A percentile compares a stretch with the other conserved stretches of the same genome.
Evolutionary conservation across 2,113 vertebrate species (phyloP).

Genomic region (Reinhardtius hippoglossoides): DNA sequence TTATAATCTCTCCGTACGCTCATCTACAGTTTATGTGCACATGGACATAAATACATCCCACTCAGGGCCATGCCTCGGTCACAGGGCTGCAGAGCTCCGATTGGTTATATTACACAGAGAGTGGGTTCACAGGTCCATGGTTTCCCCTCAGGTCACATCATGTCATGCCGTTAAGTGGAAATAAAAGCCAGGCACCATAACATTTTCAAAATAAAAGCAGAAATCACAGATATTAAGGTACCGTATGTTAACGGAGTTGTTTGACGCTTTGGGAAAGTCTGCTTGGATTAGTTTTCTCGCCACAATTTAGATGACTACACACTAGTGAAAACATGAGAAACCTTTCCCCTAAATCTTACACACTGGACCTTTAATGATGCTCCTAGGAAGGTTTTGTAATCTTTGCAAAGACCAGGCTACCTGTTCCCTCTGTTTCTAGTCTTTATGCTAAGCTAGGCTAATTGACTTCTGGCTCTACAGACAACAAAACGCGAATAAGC

Average conservation of each 20-base stretch:
- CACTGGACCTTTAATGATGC: too few relatives aligned
- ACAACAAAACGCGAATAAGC: neutral
- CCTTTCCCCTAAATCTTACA: too few relatives aligned
- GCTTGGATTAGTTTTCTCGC: too few relatives aligned
- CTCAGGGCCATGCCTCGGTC: conserved; percentile 25
- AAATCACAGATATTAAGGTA: conserved; percentile 26
- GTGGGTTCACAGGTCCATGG: conserved; percentile 56
- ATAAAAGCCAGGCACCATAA: conserved; percentile 39
- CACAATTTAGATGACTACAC: too few relatives aligned
- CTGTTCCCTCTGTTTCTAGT: neutral
- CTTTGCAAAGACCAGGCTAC: too few relatives aligned
- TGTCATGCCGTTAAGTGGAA: conserved; percentile 23
- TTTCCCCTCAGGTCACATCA: conserved; percentile 46
- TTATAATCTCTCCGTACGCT: conserved; percentile 29
- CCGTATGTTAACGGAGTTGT: conserved; percentile 5
- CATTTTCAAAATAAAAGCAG: conserved; percentile 16
- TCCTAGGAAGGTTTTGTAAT: too few relatives aligned
- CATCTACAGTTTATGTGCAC: conserved; percentile 35
- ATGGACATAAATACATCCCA: conserved; percentile 24
- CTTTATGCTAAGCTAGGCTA: neutral
- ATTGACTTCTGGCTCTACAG: neutral
- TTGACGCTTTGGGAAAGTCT: neutral
- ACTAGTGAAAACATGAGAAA: too few relatives aligned
- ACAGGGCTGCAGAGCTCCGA: conserved; percentile 40
- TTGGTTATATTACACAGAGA: conserved; percentile 48